Evolutionary conservation across 2,113 vertebrate species (phyloP).

Genomic region (Pantherophis guttatus): DNA sequence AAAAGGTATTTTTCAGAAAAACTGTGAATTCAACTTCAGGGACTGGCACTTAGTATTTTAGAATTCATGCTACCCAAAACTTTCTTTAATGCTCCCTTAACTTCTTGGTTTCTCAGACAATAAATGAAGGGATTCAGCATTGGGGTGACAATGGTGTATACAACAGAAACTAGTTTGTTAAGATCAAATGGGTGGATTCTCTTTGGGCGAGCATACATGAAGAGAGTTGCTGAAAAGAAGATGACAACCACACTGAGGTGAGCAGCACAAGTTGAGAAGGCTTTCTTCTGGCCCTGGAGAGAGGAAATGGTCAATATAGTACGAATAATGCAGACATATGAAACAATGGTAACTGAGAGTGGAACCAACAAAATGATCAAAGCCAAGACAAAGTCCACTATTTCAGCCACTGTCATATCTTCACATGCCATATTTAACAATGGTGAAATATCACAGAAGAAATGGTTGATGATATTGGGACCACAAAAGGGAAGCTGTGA

Average conservation of each 20-base stretch:
- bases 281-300: conserved; percentile 4
- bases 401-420: conserved; percentile 14
- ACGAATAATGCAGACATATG: conserved; percentile 43
- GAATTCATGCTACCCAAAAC: not conserved
- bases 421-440: conserved; percentile 52
- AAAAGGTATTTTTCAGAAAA: not conserved
- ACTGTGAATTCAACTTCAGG: not conserved
- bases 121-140: conserved; percentile 53
- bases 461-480: conserved; percentile 51
- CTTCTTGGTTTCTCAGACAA: conserved; percentile 56
- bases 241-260: conserved; percentile 56
- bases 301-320: conserved; percentile 29
- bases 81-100: conserved; percentile 40
- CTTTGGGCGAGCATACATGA: conserved; percentile 54
- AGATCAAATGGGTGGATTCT: conserved; percentile 35
- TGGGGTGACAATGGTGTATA: conserved; percentile 52
- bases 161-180: conserved; percentile 44
- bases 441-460: conserved; percentile 59
- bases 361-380: conserved; percentile 36
- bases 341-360: conserved; percentile 31
- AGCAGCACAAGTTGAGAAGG: conserved; percentile 59
- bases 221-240: conserved; percentile 56
- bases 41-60: not conserved
- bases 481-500: conserved; percentile 50
- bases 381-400: conserved; percentile 52